Percentiles rank a stretch among this genome's conserved stretches.
phyloP scores from a whole-genome alignment of 1,140 invertebrate species.

The Hermetia illucens region DNA sequence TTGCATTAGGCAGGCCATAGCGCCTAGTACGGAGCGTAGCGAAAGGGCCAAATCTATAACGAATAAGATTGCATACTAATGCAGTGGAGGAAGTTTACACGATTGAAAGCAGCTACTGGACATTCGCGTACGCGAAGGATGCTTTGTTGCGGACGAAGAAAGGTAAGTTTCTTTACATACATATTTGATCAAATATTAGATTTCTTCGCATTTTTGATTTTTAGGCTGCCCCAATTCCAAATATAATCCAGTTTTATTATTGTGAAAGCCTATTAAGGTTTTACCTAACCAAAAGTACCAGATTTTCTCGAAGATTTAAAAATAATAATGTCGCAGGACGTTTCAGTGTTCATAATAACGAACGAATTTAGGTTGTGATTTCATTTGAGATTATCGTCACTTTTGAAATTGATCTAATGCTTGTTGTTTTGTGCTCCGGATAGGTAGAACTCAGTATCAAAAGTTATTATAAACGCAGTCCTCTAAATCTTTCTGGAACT shows the following conservation, averaged over 20 bases:
- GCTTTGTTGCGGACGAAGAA: conserved; percentile 75
- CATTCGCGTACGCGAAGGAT: conserved; percentile 63
- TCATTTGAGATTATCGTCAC: no score
- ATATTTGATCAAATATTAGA: neutral
- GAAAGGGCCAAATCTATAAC: conserved; percentile 24
- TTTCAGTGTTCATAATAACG: no score
- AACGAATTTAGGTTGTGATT: no score
- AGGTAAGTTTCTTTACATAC: conserved; percentile 38
- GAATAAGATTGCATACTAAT: conserved; percentile 30
- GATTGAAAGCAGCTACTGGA: conserved; percentile 52
- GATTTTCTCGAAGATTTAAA: no score
- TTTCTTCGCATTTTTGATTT: neutral
- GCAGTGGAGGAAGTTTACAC: conserved; percentile 60
- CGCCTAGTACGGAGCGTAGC: conserved; percentile 12
- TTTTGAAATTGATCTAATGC: no score
- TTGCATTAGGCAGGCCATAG: neutral
- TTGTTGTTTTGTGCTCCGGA: no score
- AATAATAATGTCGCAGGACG: no score
- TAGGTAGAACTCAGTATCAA: no score
- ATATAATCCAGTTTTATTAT: neutral
- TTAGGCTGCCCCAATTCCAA: neutral
- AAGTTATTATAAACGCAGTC: no score
- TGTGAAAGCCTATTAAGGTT: no score
- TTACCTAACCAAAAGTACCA: no score
- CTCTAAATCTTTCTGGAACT: no score